phyloP scores from a whole-genome alignment of 2,113 vertebrate species.

The Muscicapa adusta region DNA sequence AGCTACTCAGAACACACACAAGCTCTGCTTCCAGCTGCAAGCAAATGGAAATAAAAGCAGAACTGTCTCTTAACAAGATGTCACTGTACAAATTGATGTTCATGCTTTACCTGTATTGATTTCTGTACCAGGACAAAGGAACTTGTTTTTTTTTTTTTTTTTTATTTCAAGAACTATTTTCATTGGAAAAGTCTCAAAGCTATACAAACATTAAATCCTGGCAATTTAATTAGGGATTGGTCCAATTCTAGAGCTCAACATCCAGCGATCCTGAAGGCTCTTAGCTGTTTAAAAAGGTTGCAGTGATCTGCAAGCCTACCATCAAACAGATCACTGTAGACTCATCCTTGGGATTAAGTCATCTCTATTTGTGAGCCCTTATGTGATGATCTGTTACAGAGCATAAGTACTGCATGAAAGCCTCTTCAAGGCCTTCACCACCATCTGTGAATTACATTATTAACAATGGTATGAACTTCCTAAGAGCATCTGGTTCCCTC shows the following conservation, averaged over 20 bases:
- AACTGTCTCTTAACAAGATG: background rate
- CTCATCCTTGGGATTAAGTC: slow-evolving; percentile 50
- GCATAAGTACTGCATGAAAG: slow-evolving; percentile 45
- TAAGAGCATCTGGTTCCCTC: slow-evolving; percentile 59
- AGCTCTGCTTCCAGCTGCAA: background rate
- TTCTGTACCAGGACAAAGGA: background rate
- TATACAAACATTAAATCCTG: background rate
- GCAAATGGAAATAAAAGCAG: background rate
- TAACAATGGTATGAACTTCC: slow-evolving; percentile 60
- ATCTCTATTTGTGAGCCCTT: slow-evolving; percentile 47
- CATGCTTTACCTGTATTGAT: background rate
- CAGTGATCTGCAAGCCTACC: background rate
- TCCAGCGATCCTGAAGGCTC: background rate
- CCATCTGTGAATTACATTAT: slow-evolving; percentile 60
- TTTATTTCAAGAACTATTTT: background rate
- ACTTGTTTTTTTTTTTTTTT: background rate
- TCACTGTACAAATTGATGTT: background rate
- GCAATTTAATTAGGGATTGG: background rate
- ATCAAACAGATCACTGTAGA: slow-evolving; percentile 15
- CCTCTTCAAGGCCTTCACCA: slow-evolving; percentile 50
- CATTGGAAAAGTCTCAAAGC: background rate
- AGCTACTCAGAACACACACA: background rate
- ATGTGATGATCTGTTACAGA: slow-evolving; percentile 45
- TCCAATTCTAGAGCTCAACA: background rate
- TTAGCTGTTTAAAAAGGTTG: background rate